phyloP scores from a whole-genome alignment of 37 sponge, comb jelly and placozoan species.

The Axinella damicornis region DNA sequence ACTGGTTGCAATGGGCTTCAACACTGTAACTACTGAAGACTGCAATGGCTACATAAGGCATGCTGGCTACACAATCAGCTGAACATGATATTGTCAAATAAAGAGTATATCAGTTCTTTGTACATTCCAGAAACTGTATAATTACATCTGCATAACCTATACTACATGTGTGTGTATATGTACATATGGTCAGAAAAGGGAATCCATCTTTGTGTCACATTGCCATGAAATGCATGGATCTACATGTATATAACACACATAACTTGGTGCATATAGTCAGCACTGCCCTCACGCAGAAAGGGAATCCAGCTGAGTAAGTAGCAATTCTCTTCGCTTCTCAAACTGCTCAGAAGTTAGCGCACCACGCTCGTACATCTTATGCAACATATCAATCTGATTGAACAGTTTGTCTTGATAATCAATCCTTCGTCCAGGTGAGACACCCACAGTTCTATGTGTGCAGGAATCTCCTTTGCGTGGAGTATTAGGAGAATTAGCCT shows the following conservation, averaged over 20 bases:
- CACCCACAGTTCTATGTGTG: no score
- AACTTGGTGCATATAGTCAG: no score
- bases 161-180: no score
- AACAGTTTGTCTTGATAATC: slow-evolving; percentile 11
- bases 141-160: no score
- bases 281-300: no score
- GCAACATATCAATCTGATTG: slow-evolving; percentile 22
- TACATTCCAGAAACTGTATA: no score
- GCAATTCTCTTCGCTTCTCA: slow-evolving; percentile 12
- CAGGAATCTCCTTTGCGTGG: neutral
- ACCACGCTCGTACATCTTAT: slow-evolving; percentile 29
- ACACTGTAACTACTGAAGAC: slow-evolving; percentile 29
- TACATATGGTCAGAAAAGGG: no score
- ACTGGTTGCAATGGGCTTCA: neutral
- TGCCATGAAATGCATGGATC: no score
- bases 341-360: slow-evolving; percentile 22
- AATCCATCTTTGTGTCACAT: no score
- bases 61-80: slow-evolving; percentile 33
- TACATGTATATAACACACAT: no score
- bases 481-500: neutral
- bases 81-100: neutral
- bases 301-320: slow-evolving; percentile 27
- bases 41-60: slow-evolving; percentile 31
- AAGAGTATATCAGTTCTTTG: neutral
- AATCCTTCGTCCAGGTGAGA: no score